These are phyloP conservation scores for Drosophila ambigua DNA, from an alignment of 1,140 invertebrate species.

Conservation along the genomic window DNA sequence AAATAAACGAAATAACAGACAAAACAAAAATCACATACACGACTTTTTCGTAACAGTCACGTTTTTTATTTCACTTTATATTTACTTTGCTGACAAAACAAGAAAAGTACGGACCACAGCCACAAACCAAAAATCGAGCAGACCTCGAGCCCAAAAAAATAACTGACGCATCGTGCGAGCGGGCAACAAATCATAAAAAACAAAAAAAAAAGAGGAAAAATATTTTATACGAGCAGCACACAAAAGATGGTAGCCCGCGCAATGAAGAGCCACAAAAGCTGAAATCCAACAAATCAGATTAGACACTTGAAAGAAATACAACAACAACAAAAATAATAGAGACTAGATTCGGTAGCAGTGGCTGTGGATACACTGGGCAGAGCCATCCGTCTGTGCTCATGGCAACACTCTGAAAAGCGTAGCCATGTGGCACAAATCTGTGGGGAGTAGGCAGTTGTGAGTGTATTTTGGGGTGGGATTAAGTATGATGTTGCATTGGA, in stretches of 20 bases:
- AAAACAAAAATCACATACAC: constrained; percentile 69
- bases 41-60: constrained; percentile 77
- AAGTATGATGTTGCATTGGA: constrained; percentile 68
- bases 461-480: constrained; percentile 52
- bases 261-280: constrained; percentile 35
- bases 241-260: constrained; percentile 9
- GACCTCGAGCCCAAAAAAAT: constrained; percentile 26
- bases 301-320: constrained; percentile 38
- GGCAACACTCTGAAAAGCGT: constrained; percentile 1
- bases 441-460: constrained; percentile 21
- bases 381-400: no score
- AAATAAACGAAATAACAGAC: constrained; percentile 50
- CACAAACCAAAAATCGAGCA: constrained; percentile 45
- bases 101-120: constrained; percentile 42
- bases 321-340: constrained; percentile 1
- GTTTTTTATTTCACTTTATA: constrained; percentile 72
- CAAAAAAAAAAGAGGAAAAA: constrained; percentile 20
- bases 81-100: constrained; percentile 72
- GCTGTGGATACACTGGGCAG: not conserved
- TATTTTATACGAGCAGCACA: no score
- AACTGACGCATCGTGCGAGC: constrained; percentile 64
- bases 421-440: no score
- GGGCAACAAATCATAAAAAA: constrained; percentile 58
- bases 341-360: constrained; percentile 7
- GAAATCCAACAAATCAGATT: constrained; percentile 71